A percentile compares a stretch with the other conserved stretches of the same genome.
These are phyloP conservation scores for Himalopsyche anomala DNA, from an alignment of 2,888 invertebrate species.

Conservation along the genomic window DNA sequence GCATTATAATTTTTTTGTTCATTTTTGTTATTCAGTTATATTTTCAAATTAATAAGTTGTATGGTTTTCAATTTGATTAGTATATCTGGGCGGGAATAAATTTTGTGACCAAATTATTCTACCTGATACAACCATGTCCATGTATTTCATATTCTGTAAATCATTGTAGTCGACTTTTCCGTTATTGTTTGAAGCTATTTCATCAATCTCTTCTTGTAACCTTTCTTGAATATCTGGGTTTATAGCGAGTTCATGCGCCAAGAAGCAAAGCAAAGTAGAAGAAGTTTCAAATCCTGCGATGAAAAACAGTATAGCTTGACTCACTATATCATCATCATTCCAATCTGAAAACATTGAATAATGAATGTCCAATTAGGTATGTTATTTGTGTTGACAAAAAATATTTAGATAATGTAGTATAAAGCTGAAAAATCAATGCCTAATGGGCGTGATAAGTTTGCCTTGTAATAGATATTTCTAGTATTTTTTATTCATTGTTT, in stretches of 20 bases:
- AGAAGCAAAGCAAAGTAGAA: conserved; percentile 69
- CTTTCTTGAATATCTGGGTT: conserved; percentile 70
- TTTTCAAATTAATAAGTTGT: background rate
- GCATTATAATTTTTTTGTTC: too few species aligned
- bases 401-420: background rate
- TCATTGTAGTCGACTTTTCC: conserved; percentile 73
- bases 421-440: background rate
- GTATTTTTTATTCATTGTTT: too few species aligned
- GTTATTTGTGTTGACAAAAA: background rate
- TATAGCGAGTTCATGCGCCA: conserved; percentile 69
- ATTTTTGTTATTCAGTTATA: too few species aligned
- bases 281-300: conserved; percentile 70
- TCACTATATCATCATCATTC: conserved; percentile 68
- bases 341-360: conserved; percentile 65
- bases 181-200: conserved; percentile 68
- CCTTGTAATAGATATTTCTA: too few species aligned
- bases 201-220: conserved; percentile 68
- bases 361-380: too few species aligned
- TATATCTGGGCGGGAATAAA: background rate
- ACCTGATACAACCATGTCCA: conserved; percentile 76
- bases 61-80: background rate
- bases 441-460: too few species aligned
- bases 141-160: conserved; percentile 68
- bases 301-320: conserved; percentile 70
- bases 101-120: conserved; percentile 29